phyloP scores from a whole-genome alignment of 1,140 invertebrate genomes.

The Harpegnathos saltator region DNA sequence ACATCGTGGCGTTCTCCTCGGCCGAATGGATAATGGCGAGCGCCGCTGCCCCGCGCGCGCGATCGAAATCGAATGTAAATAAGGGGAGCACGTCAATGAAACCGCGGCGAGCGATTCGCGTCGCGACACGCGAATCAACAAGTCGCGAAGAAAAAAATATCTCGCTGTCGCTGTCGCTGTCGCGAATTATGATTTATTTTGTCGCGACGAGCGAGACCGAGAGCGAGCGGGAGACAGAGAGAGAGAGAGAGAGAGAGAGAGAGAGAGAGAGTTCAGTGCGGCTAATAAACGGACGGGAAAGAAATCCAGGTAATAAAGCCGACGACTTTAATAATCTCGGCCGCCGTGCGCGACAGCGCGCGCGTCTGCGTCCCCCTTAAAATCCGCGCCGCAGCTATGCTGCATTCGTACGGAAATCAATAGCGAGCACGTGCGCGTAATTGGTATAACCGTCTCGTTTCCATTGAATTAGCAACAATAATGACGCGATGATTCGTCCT shows the following conservation, averaged over 20 bases:
- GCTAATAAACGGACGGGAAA: constrained; percentile 42
- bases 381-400: constrained; percentile 20
- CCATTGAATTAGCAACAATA: constrained; percentile 62
- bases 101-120: not conserved
- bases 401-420: constrained; percentile 57
- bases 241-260: not conserved
- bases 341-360: not conserved
- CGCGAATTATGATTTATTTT: constrained; percentile 46
- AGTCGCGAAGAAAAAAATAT: constrained; percentile 42
- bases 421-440: constrained; percentile 54
- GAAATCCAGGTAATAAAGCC: constrained; percentile 37
- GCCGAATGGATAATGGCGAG: not conserved
- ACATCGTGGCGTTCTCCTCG: not conserved
- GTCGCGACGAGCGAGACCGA: not conserved
- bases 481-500: constrained; percentile 41
- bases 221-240: not conserved
- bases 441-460: constrained; percentile 48
- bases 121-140: constrained; percentile 17
- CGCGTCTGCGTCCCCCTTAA: constrained; percentile 21
- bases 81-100: not conserved
- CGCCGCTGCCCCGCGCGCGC: not conserved
- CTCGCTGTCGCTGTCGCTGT: constrained; percentile 6
- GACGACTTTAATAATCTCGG: constrained; percentile 49
- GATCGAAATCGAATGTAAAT: not conserved
- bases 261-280: not conserved